Evolutionary conservation across 2,797 vertebrate genomes (phyloP), one percentile per base, ranked within the genome.

Genomic region (Tenualosa thibaudeaui): DNA sequence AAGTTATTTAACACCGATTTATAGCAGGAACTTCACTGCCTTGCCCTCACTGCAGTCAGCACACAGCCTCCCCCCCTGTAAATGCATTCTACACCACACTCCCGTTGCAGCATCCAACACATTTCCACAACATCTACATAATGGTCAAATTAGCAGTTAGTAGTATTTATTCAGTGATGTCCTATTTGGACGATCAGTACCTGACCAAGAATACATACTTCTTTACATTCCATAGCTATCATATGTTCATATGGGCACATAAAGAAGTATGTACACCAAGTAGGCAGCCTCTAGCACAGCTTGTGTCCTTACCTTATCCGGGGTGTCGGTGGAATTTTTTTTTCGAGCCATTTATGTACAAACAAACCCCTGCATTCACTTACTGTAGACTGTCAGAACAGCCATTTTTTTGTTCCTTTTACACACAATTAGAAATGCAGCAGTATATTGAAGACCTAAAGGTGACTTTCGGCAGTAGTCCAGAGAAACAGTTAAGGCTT

Each of bases 181-280:
- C 85, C 87, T 88, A 89, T 87, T 89, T 85, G 91, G 96, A 93
- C 40, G 96, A 94, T 93, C 90, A 82, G 85, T 91, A 94, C 98
- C 97, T 96, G 93, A 92, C 97, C 97, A 96, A 97, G 97, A 98
- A 98, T 99, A 99, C 98, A 99, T 99, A 99, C 98, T 99, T 99
- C 98, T 99, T 99, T 99, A 99, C 98, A 99, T 99, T 99, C 98
- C 98, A 99, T 99, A 99, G 97, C 96, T 97, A 94, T 96, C 93
- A 94, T 97, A 98, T 97, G 96, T 98, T 96, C 98, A 99, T 99
- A 99, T 99, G 98, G 98, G 97, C 97, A 99, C 97, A 98, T 99
- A 99, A 98, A 99, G 98, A 99, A 99, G 98, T 99, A 99, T 98
- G 98, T 99, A 93, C 96, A 97, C 98, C 94, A 95, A 95, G 96